Percentiles rank a stretch among this genome's conserved stretches.
Conservation (phyloP, 1,140 invertebrate species). For the Penaeus vannamei region DNA sequence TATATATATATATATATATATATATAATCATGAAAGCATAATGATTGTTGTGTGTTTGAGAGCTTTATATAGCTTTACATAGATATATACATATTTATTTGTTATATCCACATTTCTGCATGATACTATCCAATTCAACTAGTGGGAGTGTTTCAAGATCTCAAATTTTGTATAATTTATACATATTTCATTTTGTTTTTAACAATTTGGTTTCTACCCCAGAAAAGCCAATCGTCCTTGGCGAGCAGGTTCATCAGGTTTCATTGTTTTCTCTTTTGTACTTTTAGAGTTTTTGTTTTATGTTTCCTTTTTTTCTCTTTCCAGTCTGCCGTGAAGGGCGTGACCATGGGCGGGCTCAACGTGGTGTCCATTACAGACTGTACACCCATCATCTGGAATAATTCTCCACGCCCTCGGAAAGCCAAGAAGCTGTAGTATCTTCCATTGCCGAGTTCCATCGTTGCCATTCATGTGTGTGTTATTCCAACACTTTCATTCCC, state of each 20-base stretch:
- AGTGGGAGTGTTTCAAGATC: too few relatives aligned
- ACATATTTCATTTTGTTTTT: not conserved
- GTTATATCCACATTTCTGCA: not conserved
- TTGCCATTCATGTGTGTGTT: not conserved
- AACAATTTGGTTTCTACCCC: too few relatives aligned
- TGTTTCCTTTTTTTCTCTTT: constrained; percentile 69
- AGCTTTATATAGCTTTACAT: not conserved
- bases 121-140: too few relatives aligned
- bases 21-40: too few relatives aligned
- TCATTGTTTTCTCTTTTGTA: not conserved
- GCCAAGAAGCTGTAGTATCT: constrained; percentile 79
- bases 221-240: not conserved
- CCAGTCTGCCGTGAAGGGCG: constrained; percentile 91
- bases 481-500: not conserved
- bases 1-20: not conserved
- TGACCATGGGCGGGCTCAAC: constrained; percentile 89
- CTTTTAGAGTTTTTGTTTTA: not conserved
- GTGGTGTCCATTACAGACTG: constrained; percentile 92
- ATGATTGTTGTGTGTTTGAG: not conserved
- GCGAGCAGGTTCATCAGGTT: too few relatives aligned
- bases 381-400: constrained; percentile 85
- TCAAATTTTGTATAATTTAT: not conserved
- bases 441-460: not conserved
- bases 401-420: constrained; percentile 81
- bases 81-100: not conserved